These are phyloP conservation scores for Lasioglossum villosulum DNA, from an alignment of 2,888 invertebrate genomes.

Conservation along the genomic window DNA sequence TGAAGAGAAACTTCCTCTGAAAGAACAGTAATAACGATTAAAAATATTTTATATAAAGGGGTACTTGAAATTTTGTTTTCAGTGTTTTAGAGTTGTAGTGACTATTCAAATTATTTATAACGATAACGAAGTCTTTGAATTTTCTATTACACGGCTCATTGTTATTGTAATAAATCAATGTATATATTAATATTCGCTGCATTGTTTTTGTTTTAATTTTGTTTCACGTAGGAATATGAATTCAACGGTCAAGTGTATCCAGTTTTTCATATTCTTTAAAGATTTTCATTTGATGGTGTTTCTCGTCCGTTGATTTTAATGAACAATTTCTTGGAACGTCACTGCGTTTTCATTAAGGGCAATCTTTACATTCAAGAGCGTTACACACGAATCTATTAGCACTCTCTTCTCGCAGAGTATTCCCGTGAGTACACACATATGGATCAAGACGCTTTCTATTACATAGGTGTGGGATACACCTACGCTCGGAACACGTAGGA, in stretches of 20 bases:
- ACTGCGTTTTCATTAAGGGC: neutral
- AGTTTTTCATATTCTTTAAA: neutral
- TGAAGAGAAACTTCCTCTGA: neutral
- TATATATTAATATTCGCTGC: neutral
- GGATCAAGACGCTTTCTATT: neutral
- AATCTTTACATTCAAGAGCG: conserved; percentile 14
- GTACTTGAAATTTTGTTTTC: no score
- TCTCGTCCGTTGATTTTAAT: neutral
- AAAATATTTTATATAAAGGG: neutral
- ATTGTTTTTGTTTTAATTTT: neutral
- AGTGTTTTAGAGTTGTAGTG: neutral
- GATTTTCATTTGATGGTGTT: neutral
- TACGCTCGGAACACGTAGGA: conserved; percentile 32
- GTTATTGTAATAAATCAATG: neutral
- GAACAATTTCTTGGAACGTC: neutral
- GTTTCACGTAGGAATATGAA: neutral
- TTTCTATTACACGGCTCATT: no score
- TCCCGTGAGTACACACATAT: no score
- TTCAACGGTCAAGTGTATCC: neutral
- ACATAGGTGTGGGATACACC: conserved; percentile 17
- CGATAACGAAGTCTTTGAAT: neutral
- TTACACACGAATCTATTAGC: conserved; percentile 14
- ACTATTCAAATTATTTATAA: neutral
- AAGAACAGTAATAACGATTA: neutral
- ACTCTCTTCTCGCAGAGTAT: neutral